phyloP scores from a whole-genome alignment of 2,888 invertebrate species.

The Balanococcus diminutus region DNA sequence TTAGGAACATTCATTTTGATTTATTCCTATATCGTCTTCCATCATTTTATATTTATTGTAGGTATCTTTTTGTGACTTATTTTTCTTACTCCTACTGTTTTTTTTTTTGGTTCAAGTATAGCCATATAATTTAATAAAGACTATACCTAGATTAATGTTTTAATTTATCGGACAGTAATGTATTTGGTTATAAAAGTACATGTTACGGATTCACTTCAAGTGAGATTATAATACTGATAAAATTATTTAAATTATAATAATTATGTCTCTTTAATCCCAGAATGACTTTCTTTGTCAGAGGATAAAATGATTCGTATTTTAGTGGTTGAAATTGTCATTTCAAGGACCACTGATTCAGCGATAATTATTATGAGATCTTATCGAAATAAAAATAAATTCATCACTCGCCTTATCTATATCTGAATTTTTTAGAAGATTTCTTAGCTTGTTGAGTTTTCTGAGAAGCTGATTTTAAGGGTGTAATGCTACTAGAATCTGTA shows the following conservation, averaged over 20 bases:
- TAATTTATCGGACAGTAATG: neutral
- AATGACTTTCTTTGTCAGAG: too few relatives aligned
- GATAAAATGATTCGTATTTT: neutral
- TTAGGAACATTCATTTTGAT: neutral
- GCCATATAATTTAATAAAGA: neutral
- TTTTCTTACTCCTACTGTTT: neutral
- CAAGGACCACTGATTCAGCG: neutral
- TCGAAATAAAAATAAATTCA: neutral
- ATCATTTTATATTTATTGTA: too few relatives aligned
- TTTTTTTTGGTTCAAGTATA: neutral
- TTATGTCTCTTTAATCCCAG: too few relatives aligned
- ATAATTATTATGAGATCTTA: neutral
- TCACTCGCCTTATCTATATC: slow-evolving; percentile 29
- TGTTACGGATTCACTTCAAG: neutral
- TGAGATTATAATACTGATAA: neutral
- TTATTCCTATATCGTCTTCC: neutral
- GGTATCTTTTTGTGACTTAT: too few relatives aligned
- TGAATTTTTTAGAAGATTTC: slow-evolving; percentile 49
- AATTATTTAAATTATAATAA: too few relatives aligned
- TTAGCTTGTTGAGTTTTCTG: slow-evolving; percentile 41
- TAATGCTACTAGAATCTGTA: slow-evolving; percentile 45
- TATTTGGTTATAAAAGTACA: neutral
- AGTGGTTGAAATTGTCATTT: neutral
- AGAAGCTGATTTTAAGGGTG: slow-evolving; percentile 23
- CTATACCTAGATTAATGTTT: neutral